Evolutionary conservation across 2,797 vertebrate genomes (phyloP).

Genomic region (Falco columbarius): DNA sequence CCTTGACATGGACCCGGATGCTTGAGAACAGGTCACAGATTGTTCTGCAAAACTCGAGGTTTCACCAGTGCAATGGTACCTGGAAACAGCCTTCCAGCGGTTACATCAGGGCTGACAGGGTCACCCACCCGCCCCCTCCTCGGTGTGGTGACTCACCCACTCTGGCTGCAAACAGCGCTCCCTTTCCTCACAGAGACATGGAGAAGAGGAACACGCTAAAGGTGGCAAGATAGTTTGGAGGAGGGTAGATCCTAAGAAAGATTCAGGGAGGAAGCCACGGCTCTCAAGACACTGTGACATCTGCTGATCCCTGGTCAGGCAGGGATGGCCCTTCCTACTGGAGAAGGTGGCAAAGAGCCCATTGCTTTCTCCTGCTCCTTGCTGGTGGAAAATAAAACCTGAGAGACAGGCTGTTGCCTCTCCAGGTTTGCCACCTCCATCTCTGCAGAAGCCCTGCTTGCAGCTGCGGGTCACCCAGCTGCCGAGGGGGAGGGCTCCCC

Average conservation of each 20-base stretch:
- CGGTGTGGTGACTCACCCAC: not conserved
- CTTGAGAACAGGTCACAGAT: not conserved
- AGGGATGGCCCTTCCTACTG: accelerated
- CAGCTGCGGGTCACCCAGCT: not conserved
- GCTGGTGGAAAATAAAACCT: not conserved
- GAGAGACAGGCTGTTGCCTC: not conserved
- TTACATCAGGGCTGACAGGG: not conserved
- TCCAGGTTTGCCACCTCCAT: not conserved
- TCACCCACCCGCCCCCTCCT: not conserved
- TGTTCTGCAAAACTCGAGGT: not conserved
- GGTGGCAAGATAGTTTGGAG: too few species aligned
- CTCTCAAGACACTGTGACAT: accelerated
- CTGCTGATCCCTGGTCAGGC: not conserved
- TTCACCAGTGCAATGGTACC: not conserved
- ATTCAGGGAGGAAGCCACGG: accelerated
- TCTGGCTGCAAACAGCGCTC: accelerated
- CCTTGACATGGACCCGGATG: accelerated
- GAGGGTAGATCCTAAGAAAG: not conserved
- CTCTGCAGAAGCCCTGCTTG: accelerated
- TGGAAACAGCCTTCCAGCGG: not conserved
- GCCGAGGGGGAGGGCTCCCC: not conserved
- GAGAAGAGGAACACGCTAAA: not conserved
- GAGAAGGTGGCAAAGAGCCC: not conserved
- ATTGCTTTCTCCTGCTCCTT: not conserved
- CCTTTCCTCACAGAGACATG: not conserved